Conservation (phyloP, 2,888 invertebrate species). For the Hirudinaria manillensis region DNA sequence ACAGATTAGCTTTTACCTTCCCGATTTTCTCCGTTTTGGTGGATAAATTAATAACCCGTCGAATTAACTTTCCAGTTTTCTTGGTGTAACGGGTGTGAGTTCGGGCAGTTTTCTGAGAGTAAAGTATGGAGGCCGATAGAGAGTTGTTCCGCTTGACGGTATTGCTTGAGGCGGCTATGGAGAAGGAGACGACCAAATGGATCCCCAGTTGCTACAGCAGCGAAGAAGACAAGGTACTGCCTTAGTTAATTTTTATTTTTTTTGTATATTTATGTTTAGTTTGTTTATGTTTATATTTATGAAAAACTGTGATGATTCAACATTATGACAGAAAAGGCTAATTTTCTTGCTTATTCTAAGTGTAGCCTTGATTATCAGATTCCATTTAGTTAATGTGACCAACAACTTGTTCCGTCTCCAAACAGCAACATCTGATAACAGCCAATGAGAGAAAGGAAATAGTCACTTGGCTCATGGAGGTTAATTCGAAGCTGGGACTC, state of each 20-base stretch:
- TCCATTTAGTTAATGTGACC: no score
- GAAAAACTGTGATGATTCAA: no score
- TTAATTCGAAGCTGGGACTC: constrained; percentile 46
- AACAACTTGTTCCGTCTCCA: background rate
- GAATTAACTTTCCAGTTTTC: background rate
- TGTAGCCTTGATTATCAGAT: no score
- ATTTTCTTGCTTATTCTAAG: no score
- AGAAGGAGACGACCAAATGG: constrained; percentile 18
- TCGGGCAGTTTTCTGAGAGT: constrained; percentile 23
- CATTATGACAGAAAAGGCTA: no score
- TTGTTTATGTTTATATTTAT: background rate
- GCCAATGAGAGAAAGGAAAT: constrained; percentile 43
- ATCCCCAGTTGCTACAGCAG: constrained; percentile 23
- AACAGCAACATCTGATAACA: constrained; percentile 25
- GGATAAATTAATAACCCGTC: background rate
- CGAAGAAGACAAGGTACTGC: constrained; percentile 11
- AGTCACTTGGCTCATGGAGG: constrained; percentile 45
- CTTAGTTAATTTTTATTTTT: background rate
- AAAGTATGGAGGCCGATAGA: constrained; percentile 14
- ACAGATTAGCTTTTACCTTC: background rate
- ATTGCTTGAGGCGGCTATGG: constrained; percentile 15
- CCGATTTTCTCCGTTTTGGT: background rate
- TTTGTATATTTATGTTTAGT: background rate
- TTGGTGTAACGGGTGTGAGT: constrained; percentile 21
- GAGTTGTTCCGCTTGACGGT: constrained; percentile 12